phyloP scores from a whole-genome alignment of 2,888 invertebrate species.

The Serripes groenlandicus region DNA sequence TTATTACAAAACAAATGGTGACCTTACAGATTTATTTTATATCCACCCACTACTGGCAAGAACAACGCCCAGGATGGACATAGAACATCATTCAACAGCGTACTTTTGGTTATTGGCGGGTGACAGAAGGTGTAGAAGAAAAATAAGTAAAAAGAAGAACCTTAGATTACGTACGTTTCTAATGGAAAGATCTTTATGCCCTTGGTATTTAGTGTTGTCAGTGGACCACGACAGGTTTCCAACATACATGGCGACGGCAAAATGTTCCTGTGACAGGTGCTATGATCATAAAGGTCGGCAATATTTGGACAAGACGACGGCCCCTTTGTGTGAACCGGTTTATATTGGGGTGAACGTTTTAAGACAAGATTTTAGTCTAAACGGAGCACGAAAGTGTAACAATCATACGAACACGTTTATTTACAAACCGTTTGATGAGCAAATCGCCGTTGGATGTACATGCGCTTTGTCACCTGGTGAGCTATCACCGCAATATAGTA shows the following conservation, averaged over 20 bases:
- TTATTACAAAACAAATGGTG: neutral
- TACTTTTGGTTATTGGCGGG: neutral
- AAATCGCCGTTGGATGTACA: neutral
- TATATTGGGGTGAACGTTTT: neutral
- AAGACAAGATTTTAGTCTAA: neutral
- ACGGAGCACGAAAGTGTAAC: neutral
- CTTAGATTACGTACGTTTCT: neutral
- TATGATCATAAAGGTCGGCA: neutral
- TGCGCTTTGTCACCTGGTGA: too few relatives aligned
- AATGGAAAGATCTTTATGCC: neutral
- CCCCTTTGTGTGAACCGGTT: neutral
- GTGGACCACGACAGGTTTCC: neutral
- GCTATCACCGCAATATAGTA: too few relatives aligned
- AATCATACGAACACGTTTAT: neutral
- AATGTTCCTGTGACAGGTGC: constrained; percentile 1
- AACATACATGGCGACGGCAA: constrained; percentile 7
- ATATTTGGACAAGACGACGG: neutral
- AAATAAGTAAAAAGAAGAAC: neutral
- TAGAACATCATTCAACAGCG: neutral
- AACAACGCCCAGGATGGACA: neutral
- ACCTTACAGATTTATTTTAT: neutral
- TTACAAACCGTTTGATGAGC: neutral
- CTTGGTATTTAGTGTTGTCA: constrained; percentile 6
- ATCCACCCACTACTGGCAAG: neutral
- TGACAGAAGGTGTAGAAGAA: neutral